Evolutionary conservation across 2,797 vertebrate genomes (phyloP), one percentile per base, ranked within the genome.

Genomic region (Poecilia wingei): DNA sequence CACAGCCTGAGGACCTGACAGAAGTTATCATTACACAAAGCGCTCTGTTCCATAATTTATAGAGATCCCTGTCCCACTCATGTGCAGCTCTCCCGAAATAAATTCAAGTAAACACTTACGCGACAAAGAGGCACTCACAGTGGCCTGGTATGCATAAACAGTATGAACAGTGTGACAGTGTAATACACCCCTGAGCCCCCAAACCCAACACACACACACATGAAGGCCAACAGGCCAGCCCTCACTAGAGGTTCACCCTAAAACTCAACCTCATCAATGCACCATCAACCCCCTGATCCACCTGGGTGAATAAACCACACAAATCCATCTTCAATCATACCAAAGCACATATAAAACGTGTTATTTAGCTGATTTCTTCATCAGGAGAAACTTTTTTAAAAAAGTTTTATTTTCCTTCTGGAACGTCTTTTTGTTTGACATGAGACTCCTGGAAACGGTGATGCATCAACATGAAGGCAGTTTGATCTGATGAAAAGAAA

Each of bases 21-120:
- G 93, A 95, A 96, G 95, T 97, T 96, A 97, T 97, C 96, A 97
- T 96, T 94, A 96, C 96, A 97, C 96, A 97, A 95, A 97, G 96
- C 90, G 85, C 90, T 95, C 96, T 96, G 97, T 96, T 96, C 96
- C 97, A 96, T 97, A 96, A 97, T 97, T 97, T 97, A 97, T 96
- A 96, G 96, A 96, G 95, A 97, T 97, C 97, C 96, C 95, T 95
- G 95, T 95, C 96, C 94, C 94, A 53, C 95, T 96, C 96, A 93
- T 95, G 97, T 97, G 97, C 96, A 97, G 96, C 97, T 97, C 97
- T 97, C 97, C 97, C 96, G 97, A 97, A 98, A 98, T 97, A 97
- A 96, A 97, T 97, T 95, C 94, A 94, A 97, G 97, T 98, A 98
- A 98, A 98, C 97, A 98, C 94, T 96, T 95, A 94, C 25, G 95